These are phyloP conservation scores for Pseudomyrmex flavicornis DNA, from an alignment of 1,140 invertebrate species.

Conservation along the genomic window DNA sequence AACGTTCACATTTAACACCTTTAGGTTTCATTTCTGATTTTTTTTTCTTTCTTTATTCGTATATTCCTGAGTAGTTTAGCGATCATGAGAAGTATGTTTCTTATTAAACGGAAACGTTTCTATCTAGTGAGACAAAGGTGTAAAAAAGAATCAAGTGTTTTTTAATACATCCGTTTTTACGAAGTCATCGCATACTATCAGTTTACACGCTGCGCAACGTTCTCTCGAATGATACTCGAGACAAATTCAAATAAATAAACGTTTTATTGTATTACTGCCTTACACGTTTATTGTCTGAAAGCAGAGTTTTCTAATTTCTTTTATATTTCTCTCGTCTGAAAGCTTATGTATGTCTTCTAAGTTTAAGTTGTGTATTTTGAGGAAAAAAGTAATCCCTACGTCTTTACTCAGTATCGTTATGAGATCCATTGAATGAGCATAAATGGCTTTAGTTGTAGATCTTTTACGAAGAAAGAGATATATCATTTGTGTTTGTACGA, in stretches of 20 bases:
- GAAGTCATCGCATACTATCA: slow-evolving; percentile 11
- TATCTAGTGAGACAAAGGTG: slow-evolving; percentile 26
- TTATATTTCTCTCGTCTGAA: too few species aligned
- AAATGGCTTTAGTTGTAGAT: too few species aligned
- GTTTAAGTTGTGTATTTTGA: too few species aligned
- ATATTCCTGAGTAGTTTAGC: slow-evolving; percentile 15
- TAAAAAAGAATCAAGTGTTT: slow-evolving; percentile 26
- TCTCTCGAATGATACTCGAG: slow-evolving; percentile 29
- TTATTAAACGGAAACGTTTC: slow-evolving; percentile 34
- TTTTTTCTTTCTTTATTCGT: slow-evolving; percentile 37
- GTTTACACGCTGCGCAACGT: slow-evolving; percentile 6
- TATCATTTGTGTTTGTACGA: too few species aligned
- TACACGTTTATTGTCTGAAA: slow-evolving; percentile 7
- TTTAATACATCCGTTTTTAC: slow-evolving; percentile 50
- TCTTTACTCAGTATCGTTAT: too few species aligned
- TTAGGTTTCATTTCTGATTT: slow-evolving; percentile 56
- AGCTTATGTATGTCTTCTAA: too few species aligned
- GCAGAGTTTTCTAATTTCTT: too few species aligned
- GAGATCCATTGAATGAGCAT: too few species aligned
- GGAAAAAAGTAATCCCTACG: too few species aligned
- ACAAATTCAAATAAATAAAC: slow-evolving; percentile 47
- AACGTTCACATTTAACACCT: slow-evolving; percentile 59
- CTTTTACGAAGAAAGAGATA: too few species aligned
- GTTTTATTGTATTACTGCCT: slow-evolving; percentile 25
- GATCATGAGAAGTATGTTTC: slow-evolving; percentile 1